Percentiles rank a stretch among this genome's conserved stretches.
These are phyloP conservation scores for Halcyon leucocephala DNA, from an alignment of 2,797 vertebrate species.

Conservation along the genomic window DNA sequence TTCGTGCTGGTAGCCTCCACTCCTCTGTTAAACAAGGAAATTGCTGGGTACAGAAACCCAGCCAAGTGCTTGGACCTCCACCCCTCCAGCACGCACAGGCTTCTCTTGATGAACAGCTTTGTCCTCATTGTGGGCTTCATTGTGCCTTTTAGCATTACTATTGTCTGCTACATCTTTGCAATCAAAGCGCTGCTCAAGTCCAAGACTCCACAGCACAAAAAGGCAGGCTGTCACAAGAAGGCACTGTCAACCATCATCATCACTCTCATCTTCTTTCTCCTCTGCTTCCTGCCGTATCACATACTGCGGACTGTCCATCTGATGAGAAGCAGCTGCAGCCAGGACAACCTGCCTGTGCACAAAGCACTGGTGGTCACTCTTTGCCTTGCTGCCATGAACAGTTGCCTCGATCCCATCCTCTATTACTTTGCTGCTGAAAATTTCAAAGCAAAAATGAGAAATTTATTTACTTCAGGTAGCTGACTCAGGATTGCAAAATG, in stretches of 20 bases:
- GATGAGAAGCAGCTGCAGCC: background rate
- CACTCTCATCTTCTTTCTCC: constrained; percentile 75
- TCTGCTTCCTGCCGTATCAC: constrained; percentile 84
- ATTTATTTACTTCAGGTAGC: background rate
- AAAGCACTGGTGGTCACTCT: constrained; percentile 73
- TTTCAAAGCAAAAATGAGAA: constrained; percentile 74
- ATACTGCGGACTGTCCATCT: constrained; percentile 77
- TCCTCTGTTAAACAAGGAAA: background rate
- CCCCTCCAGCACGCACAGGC: background rate
- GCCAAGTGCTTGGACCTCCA: constrained; percentile 76
- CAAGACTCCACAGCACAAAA: background rate
- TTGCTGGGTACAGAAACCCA: background rate
- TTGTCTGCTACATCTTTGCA: constrained; percentile 76
- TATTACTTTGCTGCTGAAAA: constrained; percentile 83
- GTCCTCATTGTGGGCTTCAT: constrained; percentile 75
- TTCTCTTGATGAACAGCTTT: constrained; percentile 71
- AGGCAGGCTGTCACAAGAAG: constrained; percentile 67
- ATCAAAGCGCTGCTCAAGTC: constrained; percentile 68
- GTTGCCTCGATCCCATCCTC: constrained; percentile 81
- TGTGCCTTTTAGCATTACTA: constrained; percentile 75
- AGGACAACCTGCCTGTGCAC: constrained; percentile 10
- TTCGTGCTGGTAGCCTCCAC: constrained; percentile 54
- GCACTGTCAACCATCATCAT: constrained; percentile 76
- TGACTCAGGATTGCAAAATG: background rate
- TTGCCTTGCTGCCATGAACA: constrained; percentile 78